A percentile compares a stretch with the other conserved stretches of the same genome.
Evolutionary conservation across 1,140 invertebrate species (phyloP).

Genomic region (Cotesia glomerata): DNA sequence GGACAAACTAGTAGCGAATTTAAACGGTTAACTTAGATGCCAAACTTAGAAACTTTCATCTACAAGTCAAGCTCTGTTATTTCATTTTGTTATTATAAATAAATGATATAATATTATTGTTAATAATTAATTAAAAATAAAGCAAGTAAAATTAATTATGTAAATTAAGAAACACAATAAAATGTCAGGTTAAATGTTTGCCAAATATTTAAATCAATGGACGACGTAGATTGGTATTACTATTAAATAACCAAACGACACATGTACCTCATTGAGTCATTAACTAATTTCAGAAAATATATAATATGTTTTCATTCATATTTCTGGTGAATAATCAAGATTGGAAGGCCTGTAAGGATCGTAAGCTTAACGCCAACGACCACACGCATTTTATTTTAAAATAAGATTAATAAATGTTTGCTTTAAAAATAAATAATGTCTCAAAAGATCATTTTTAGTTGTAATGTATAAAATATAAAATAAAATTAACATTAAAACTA

Average conservation of each 20-base stretch:
- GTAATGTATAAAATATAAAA: too few relatives aligned
- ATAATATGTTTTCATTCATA: slow-evolving; percentile 20
- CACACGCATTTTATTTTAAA: neutral
- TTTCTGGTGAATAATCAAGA: slow-evolving; percentile 17
- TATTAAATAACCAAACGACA: neutral
- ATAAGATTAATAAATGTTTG: too few relatives aligned
- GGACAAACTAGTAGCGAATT: slow-evolving; percentile 45
- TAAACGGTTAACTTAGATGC: neutral
- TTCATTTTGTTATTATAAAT: too few relatives aligned
- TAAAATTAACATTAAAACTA: neutral
- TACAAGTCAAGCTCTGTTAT: neutral
- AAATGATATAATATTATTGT: too few relatives aligned
- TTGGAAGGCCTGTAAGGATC: slow-evolving; percentile 6
- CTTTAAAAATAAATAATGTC: too few relatives aligned
- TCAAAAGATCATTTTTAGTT: too few relatives aligned
- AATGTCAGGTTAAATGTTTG: neutral
- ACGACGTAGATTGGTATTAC: slow-evolving; percentile 44
- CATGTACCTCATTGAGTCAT: slow-evolving; percentile 16
- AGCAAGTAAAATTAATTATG: neutral
- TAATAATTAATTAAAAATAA: too few relatives aligned
- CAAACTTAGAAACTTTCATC: neutral
- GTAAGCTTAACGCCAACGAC: neutral
- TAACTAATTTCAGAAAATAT: slow-evolving; percentile 7
- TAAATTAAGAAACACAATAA: neutral
- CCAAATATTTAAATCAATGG: slow-evolving; percentile 12